Conservation (phyloP, 30 jellyfish, hydroid and myxozoan genomes). For the Catostylus mosaicus region DNA sequence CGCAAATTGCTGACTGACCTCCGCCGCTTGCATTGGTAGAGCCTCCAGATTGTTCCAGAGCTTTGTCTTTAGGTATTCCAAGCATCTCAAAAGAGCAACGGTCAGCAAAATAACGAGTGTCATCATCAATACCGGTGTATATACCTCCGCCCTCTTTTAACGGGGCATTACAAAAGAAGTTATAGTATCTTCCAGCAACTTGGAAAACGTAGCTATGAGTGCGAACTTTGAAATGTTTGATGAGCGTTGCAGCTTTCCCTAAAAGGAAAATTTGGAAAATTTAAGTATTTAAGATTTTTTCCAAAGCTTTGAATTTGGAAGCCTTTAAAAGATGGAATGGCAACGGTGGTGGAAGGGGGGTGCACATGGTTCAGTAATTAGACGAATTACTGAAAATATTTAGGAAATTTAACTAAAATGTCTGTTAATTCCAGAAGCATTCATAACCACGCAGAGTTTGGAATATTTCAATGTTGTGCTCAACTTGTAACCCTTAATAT, state of each 20-base stretch:
- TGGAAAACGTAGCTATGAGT: constrained; percentile 24
- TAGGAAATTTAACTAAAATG: no score
- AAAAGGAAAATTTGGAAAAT: no score
- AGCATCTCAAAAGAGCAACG: constrained; percentile 35
- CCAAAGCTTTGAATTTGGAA: no score
- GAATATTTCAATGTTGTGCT: no score
- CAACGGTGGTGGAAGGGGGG: no score
- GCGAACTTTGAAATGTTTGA: constrained; percentile 37
- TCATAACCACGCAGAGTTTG: no score
- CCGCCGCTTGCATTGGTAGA: background rate
- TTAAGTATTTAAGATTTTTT: no score
- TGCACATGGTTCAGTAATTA: no score
- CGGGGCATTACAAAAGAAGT: constrained; percentile 34
- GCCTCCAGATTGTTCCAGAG: background rate
- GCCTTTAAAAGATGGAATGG: no score
- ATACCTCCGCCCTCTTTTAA: background rate
- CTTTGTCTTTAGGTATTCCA: constrained; percentile 22
- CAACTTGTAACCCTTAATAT: no score
- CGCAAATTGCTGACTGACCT: background rate
- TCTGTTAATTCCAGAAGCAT: no score
- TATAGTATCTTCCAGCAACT: constrained; percentile 26
- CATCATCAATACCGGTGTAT: constrained; percentile 39
- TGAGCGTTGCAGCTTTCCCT: constrained; percentile 40
- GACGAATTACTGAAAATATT: no score
- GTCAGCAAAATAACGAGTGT: constrained; percentile 46